Conservation (phyloP, 2,797 vertebrate genomes). For the Acanthurus leucopareius region DNA sequence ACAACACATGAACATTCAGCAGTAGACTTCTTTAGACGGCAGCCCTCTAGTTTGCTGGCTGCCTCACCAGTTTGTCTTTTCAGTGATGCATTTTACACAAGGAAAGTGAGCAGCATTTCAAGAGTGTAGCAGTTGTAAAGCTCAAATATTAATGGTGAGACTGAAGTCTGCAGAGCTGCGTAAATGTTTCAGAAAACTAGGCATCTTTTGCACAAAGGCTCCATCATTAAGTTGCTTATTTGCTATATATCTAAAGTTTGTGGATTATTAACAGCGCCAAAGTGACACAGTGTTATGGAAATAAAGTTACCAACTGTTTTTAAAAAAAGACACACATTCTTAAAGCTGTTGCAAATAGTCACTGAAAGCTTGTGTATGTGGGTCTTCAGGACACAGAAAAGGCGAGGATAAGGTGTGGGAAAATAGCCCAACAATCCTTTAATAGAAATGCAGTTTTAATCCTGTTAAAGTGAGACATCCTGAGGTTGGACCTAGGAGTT, state of each 20-base stretch:
- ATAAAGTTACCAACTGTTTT: neutral
- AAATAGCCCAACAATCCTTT: conserved; percentile 62
- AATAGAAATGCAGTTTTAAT: conserved; percentile 58
- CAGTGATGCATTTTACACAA: conserved; percentile 45
- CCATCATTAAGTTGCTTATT: conserved; percentile 1
- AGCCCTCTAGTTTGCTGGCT: conserved; percentile 16
- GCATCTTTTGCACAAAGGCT: conserved; percentile 13
- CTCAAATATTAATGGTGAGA: conserved; percentile 21
- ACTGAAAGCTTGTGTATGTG: conserved; percentile 2
- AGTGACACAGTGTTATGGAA: neutral
- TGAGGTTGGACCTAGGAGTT: neutral
- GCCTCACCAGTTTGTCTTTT: conserved; percentile 39
- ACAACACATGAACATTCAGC: conserved; percentile 74
- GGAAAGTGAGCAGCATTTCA: conserved; percentile 32
- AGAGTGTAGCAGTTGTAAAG: neutral
- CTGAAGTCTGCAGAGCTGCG: conserved; percentile 14
- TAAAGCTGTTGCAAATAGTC: neutral
- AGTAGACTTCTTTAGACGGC: conserved; percentile 23
- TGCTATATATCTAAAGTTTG: neutral
- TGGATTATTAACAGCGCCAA: neutral
- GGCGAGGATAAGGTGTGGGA: conserved; percentile 26
- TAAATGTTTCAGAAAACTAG: neutral
- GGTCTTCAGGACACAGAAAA: conserved; percentile 2
- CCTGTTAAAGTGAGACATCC: conserved; percentile 43
- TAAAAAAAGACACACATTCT: conserved; percentile 11